Evolutionary conservation across 2,888 invertebrate species (phyloP).

Genomic region (Anthophora plumipes): DNA sequence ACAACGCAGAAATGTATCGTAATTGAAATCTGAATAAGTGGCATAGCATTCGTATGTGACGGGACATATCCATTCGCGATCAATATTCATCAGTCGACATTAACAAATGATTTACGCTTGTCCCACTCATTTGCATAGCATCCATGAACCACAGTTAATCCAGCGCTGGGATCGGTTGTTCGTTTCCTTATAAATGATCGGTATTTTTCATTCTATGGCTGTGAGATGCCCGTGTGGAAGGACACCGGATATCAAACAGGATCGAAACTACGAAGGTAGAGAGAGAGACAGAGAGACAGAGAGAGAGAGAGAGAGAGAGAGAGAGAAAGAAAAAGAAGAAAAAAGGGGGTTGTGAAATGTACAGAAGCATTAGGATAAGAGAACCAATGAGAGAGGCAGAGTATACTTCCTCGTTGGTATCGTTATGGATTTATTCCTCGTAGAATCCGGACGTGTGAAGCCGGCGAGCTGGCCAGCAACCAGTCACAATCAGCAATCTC

Average conservation of each 20-base stretch:
- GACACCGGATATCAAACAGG: slow-evolving; percentile 10
- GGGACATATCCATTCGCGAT: not conserved
- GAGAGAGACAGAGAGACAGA: not conserved
- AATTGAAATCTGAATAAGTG: not conserved
- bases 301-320: not conserved
- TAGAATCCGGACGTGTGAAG: slow-evolving; percentile 65
- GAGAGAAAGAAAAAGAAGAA: not conserved
- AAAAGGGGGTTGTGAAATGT: not conserved
- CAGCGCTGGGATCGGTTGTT: not conserved
- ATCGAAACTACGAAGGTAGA: not conserved
- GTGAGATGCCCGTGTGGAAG: not conserved
- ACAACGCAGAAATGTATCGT: not conserved
- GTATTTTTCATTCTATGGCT: slow-evolving; percentile 17
- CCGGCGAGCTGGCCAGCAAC: slow-evolving; percentile 47
- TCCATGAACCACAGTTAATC: slow-evolving; percentile 34
- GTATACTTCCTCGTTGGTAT: slow-evolving; percentile 49
- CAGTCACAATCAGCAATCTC: slow-evolving; percentile 68
- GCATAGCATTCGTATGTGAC: not conserved
- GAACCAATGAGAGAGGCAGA: slow-evolving; percentile 45
- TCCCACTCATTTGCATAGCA: slow-evolving; percentile 15
- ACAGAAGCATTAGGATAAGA: slow-evolving; percentile 16
- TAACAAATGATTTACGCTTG: slow-evolving; percentile 23
- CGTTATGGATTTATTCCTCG: slow-evolving; percentile 51
- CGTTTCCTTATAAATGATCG: slow-evolving; percentile 19
- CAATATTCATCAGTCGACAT: slow-evolving; percentile 31